Percentiles rank a stretch among this genome's conserved stretches.
Conservation (phyloP, 2,888 invertebrate species). For the Hyposoter dolosus region DNA sequence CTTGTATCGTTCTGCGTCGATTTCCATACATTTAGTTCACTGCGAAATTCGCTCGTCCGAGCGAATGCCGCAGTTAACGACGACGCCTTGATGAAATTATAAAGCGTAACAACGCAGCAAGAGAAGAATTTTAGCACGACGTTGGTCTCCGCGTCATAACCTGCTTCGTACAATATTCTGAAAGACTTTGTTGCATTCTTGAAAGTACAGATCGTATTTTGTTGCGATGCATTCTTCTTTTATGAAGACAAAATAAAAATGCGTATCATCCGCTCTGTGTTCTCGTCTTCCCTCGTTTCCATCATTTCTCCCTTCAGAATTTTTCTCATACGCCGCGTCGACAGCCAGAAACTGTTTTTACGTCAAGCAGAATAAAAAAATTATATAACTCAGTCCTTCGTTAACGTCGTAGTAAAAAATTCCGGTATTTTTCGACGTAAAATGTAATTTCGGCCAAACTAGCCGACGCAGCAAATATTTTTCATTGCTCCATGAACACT, state of each 20-base stretch:
- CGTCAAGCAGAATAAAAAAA: neutral
- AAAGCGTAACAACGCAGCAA: conserved; percentile 51
- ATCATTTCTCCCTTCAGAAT: neutral
- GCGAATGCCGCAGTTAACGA: conserved; percentile 54
- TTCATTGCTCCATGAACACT: neutral
- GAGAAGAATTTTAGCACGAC: conserved; percentile 3
- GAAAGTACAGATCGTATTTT: conserved; percentile 3
- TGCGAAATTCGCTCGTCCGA: neutral
- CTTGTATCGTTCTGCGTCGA: conserved; percentile 22
- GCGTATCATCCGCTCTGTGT: conserved; percentile 1
- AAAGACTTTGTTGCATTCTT: conserved; percentile 10
- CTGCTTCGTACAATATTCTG: conserved; percentile 11
- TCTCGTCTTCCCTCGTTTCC: neutral
- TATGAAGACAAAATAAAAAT: conserved; percentile 10
- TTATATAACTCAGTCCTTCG: conserved; percentile 9
- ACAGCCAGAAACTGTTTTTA: neutral
- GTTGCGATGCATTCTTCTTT: conserved; percentile 4
- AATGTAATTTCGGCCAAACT: neutral
- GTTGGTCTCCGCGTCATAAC: neutral
- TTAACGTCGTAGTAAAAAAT: conserved; percentile 7
- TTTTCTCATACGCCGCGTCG: neutral
- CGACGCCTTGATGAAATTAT: conserved; percentile 64
- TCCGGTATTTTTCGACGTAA: conserved; percentile 4
- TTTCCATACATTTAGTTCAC: conserved; percentile 27
- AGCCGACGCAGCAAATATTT: conserved; percentile 13